Evolutionary conservation across 2,113 vertebrate species (phyloP).

Genomic region (Chaetura pelagica): DNA sequence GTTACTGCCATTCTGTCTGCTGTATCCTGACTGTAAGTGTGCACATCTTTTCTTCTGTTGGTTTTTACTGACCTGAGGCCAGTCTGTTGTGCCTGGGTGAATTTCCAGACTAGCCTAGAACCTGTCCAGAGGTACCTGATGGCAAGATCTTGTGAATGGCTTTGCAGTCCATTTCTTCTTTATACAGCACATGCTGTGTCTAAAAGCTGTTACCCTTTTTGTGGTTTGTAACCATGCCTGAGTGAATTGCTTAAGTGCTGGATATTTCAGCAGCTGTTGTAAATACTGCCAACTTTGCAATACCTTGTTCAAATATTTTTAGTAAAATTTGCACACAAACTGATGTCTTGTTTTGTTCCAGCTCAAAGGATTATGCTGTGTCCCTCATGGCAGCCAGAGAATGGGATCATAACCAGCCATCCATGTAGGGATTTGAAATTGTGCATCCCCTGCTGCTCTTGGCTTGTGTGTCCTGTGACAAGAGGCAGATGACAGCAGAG

Average conservation of each 20-base stretch:
- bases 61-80: neutral
- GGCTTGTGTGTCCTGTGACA: neutral
- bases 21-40: neutral
- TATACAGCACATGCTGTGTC: neutral
- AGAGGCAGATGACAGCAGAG: neutral
- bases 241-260: neutral
- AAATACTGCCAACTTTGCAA: neutral
- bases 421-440: neutral
- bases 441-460: neutral
- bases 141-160: neutral
- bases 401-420: neutral
- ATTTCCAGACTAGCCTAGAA: neutral
- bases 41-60: neutral
- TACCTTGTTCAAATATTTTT: constrained; percentile 33
- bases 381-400: neutral
- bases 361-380: neutral
- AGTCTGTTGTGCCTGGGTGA: neutral
- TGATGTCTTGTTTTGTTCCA: neutral
- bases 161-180: neutral
- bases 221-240: neutral
- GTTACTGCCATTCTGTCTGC: neutral
- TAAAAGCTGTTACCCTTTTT: neutral
- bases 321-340: constrained; percentile 57
- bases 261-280: constrained; percentile 38
- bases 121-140: neutral